Evolutionary conservation across 2,797 vertebrate species (phyloP), one percentile per base, ranked within the genome.

Genomic region (Lacerta viridis): DNA sequence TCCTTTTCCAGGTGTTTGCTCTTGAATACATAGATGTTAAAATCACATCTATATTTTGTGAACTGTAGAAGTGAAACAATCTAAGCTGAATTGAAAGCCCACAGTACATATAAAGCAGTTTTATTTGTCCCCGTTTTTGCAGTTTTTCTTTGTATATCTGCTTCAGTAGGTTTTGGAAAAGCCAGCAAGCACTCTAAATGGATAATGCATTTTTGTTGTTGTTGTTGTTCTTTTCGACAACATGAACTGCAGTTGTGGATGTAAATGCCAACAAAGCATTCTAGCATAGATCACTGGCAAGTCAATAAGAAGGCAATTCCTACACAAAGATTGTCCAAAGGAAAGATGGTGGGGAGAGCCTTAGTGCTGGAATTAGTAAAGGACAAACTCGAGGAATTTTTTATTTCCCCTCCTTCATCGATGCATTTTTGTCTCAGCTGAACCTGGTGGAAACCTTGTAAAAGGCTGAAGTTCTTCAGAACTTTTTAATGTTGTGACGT

Each of bases 161-260:
- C 75, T 92, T 79, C 80, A 76, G 7, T 90, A 85, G 80, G 82
- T 91, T 92, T 86, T 18, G 72, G 86, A 93, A 94, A 90, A 87
- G 43, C 10, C 69, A 86, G n/a, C 50, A 88, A 86, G 90, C 85
- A 27, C 87, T 93, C 90, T 93, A 91, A 87, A 84, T 78, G 71
- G 46, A 39, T 91, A 92, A 86, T 55, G 43, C 39, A 69, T 25
- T 25, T 90, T 89, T n/a, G n/a, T 29, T 46, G 20, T 76, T 27
- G 7, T 25, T 8, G 33, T 50, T 79, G 41, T 88, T 89, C 87
- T 84, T 79, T 64, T 75, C 13, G 88, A 0, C 41, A 84, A 39
- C 61, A 80, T 17, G 83, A 86, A 25, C 9, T 29, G 86, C 23
- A 33, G 36, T 69, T 90, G 87, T 92, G 68, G 5, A 78, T 90